Base-by-base conservation (phyloP, 2,797 vertebrate genomes). In the Clarias fuscus region DNA sequence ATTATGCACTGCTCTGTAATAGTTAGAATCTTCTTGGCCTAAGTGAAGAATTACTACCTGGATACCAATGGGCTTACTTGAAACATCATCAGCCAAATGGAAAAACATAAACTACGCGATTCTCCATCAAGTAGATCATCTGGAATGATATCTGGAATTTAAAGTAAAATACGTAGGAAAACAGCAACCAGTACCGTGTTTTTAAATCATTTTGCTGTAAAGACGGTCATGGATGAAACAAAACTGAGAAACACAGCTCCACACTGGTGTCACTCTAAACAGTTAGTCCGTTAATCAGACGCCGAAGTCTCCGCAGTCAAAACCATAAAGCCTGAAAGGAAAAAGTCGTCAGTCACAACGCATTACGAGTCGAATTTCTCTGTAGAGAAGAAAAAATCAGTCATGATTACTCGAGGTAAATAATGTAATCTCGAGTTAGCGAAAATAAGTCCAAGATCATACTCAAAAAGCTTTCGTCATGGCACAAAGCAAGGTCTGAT, bases 271-370 rank as follows among this genome's bases (percentile, higher is more conserved):
- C 18, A 20, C 17, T 71, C 17, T 33, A 2, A 71, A 37, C 17
- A 20, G 17, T 68, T 27, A 13, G 27, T 30, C 65, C 13, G 7
- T 11, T 72, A 13, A 75, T 27, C 72, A 53, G 24, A 17, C 72
- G 53, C 11, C 43, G 17, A 40, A 43, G 20, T 24, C 22, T 72
- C 70, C 43, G 70, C 37, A 13, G 8, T 37, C 20, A 72, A 72
- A 82, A 80, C 64, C 62, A 56, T 43, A 40, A 88, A 83, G 77
- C 37, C 84, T 84, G 70, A 89, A 89, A 88, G 85, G 85, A 90
- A 83, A 84, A 87, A 84, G 82, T 87, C 70, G 83, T 87, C 85
- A 30, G 84, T 90, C 86, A 88, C 79, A 84, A 87, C 71, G 86
- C 71, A 89, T 83, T 40, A 27, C 7, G 43, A 82, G 61, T 53